A percentile compares a stretch with the other conserved stretches of the same genome.
phyloP scores from a whole-genome alignment of 2,797 vertebrate genomes.

The Arrhamphus sclerolepis region DNA sequence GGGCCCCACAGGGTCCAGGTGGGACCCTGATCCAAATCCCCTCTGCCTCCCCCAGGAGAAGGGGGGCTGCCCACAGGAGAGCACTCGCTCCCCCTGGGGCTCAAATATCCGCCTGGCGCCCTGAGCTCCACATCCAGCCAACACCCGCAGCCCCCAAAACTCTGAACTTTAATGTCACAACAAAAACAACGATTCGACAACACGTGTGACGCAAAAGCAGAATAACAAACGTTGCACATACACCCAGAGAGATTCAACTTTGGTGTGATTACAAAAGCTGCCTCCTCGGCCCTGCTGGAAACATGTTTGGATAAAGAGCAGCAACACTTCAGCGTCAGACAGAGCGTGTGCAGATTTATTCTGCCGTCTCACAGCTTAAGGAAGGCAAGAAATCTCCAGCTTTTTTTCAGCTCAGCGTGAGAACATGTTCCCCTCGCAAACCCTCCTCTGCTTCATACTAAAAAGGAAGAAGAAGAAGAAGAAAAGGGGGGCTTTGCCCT shows the following conservation, averaged over 20 bases:
- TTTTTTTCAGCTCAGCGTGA: slow-evolving; percentile 24
- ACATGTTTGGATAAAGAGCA: background rate
- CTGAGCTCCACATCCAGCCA: slow-evolving; percentile 64
- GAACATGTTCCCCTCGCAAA: slow-evolving; percentile 8
- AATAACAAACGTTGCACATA: background rate
- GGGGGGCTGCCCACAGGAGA: slow-evolving; percentile 60
- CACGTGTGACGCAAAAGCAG: background rate
- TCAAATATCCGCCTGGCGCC: slow-evolving; percentile 77
- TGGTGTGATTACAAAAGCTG: background rate
- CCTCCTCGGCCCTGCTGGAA: background rate
- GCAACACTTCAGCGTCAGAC: background rate
- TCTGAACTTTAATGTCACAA: background rate
- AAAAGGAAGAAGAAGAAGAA: too few species aligned
- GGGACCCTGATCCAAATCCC: slow-evolving; percentile 77
- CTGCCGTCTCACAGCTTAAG: slow-evolving; percentile 8
- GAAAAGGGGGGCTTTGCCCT: background rate
- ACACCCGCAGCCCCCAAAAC: slow-evolving; percentile 9
- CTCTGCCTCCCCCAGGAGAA: slow-evolving; percentile 48
- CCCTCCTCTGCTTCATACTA: slow-evolving; percentile 3
- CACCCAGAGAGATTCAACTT: background rate
- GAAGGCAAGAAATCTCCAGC: slow-evolving; percentile 23
- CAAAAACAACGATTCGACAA: background rate
- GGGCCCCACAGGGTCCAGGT: slow-evolving; percentile 74
- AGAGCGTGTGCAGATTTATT: slow-evolving; percentile 4
- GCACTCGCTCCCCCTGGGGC: slow-evolving; percentile 65